Percentiles rank a stretch among this genome's conserved stretches.
Conservation (phyloP, 2,797 vertebrate species). For the Chaenodraco wilsoni region DNA sequence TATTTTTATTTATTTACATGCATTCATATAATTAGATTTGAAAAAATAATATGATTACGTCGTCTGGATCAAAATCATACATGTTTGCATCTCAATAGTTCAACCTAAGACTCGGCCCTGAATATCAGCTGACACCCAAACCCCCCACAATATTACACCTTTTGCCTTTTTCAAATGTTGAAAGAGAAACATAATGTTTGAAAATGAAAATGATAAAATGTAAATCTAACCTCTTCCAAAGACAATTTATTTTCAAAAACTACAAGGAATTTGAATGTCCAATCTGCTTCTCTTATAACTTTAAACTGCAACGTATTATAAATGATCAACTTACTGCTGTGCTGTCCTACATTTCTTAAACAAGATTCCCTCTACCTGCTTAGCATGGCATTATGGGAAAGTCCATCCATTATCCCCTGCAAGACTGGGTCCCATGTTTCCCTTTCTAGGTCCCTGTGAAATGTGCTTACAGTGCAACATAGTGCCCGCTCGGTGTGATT, state of each 20-base stretch:
- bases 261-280: no score
- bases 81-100: no score
- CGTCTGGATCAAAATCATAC: no score
- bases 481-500: constrained; percentile 73
- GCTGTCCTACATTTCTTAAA: background rate
- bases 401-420: constrained; percentile 5
- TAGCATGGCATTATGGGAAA: background rate
- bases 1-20: no score
- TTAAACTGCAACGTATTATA: background rate
- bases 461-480: constrained; percentile 76
- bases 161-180: background rate
- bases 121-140: no score
- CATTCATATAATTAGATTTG: no score
- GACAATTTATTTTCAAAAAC: no score
- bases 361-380: background rate
- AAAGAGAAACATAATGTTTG: background rate
- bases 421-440: constrained; percentile 37
- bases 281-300: background rate
- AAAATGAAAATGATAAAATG: background rate
- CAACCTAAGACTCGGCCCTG: no score
- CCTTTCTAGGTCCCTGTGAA: constrained; percentile 59
- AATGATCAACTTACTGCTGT: background rate
- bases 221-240: background rate
- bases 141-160: background rate
- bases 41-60: no score